These are phyloP conservation scores for Oxystoma pomonae DNA, from an alignment of 2,888 invertebrate species.

Conservation along the genomic window DNA sequence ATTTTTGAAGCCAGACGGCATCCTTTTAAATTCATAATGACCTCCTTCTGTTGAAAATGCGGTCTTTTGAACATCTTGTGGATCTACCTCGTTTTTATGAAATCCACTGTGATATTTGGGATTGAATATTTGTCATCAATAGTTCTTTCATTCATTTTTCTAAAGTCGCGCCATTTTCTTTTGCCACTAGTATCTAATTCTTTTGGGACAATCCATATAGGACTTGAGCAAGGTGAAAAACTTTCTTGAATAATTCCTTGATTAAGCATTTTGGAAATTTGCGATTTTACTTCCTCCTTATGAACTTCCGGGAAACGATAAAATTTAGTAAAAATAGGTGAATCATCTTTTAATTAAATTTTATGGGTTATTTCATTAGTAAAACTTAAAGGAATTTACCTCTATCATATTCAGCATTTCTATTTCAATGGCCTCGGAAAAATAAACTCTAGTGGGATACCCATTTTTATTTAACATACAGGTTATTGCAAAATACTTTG, in stretches of 20 bases:
- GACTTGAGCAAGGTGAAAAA: constrained; percentile 1
- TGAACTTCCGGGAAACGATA: too few relatives aligned
- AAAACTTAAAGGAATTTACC: constrained; percentile 4
- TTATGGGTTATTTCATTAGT: constrained; percentile 3
- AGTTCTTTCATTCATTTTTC: too few relatives aligned
- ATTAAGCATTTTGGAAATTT: constrained; percentile 3
- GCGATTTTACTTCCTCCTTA: neutral
- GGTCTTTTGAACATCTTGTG: constrained; percentile 1
- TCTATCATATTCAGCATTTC: neutral
- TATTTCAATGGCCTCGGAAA: neutral
- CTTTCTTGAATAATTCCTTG: constrained; percentile 2
- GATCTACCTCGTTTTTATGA: constrained; percentile 1
- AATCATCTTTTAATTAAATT: neutral
- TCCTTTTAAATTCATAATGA: constrained; percentile 9
- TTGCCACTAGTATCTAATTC: neutral
- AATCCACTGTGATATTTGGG: neutral
- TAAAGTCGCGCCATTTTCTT: neutral
- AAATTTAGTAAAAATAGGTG: neutral
- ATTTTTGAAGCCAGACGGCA: constrained; percentile 22
- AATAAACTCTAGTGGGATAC: neutral
- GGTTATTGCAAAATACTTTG: neutral
- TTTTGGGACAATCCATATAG: too few relatives aligned
- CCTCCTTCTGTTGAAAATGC: constrained; percentile 8
- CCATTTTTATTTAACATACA: neutral
- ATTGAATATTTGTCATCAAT: constrained; percentile 1